A percentile compares a stretch with the other conserved stretches of the same genome.
These are phyloP conservation scores for Anastrepha ludens DNA, from an alignment of 1,140 invertebrate genomes.

Conservation along the genomic window DNA sequence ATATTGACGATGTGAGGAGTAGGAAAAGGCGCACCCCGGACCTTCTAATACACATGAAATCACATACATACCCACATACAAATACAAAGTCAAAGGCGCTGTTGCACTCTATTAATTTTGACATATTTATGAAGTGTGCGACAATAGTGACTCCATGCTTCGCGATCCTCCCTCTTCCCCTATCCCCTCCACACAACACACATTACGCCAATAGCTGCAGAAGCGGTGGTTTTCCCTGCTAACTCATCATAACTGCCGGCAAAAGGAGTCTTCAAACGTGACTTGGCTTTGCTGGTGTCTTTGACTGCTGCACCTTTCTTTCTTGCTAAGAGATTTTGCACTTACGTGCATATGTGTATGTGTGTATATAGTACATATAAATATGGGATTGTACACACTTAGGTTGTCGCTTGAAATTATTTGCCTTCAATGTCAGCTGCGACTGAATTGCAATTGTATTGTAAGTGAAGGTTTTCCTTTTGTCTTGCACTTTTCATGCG, in stretches of 20 bases:
- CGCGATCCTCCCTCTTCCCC: too few relatives aligned
- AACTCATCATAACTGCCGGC: slow-evolving; percentile 52
- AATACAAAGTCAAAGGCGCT: not conserved
- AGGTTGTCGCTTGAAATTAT: slow-evolving; percentile 57
- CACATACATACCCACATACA: not conserved
- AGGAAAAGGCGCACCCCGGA: not conserved
- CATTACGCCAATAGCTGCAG: not conserved
- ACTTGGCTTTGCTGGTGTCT: slow-evolving; percentile 40
- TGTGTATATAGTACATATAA: not conserved
- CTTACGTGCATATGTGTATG: slow-evolving; percentile 24
- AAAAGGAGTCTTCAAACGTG: slow-evolving; percentile 52
- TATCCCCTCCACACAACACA: too few relatives aligned
- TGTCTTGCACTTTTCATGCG: slow-evolving; percentile 58
- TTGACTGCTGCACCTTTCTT: slow-evolving; percentile 52
- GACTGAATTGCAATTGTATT: slow-evolving; percentile 67
- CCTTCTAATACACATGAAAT: not conserved
- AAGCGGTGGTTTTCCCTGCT: slow-evolving; percentile 25
- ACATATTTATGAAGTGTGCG: slow-evolving; percentile 73
- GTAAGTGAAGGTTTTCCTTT: slow-evolving; percentile 67
- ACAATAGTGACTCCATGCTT: slow-evolving; percentile 51
- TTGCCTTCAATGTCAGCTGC: slow-evolving; percentile 51
- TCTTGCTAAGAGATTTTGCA: slow-evolving; percentile 24
- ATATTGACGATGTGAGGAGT: slow-evolving; percentile 7
- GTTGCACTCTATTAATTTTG: slow-evolving; percentile 71
- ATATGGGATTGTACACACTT: not conserved